A percentile compares a stretch with the other conserved stretches of the same genome.
These are phyloP conservation scores for Thunnus thynnus DNA, from an alignment of 2,113 vertebrate genomes.

Conservation along the genomic window DNA sequence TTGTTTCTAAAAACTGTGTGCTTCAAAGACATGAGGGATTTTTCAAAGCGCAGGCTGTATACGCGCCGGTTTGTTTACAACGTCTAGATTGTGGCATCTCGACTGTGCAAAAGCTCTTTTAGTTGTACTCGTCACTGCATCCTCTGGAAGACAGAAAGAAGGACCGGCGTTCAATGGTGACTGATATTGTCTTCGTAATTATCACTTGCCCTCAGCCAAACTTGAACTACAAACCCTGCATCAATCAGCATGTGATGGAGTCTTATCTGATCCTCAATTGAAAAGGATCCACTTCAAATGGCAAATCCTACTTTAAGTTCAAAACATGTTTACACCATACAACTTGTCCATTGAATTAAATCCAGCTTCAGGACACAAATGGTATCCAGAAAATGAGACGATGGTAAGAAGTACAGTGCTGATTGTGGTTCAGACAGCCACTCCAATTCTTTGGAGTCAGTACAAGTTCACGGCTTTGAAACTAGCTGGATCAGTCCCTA, in stretches of 20 bases:
- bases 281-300: background rate
- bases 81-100: constrained; percentile 11
- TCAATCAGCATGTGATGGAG: constrained; percentile 3
- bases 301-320: background rate
- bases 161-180: background rate
- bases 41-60: constrained; percentile 17
- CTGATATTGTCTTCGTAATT: background rate
- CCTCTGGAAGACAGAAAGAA: constrained; percentile 16
- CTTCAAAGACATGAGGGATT: constrained; percentile 19
- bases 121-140: background rate
- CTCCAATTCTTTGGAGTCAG: background rate
- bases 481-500: constrained; percentile 42
- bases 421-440: background rate
- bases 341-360: background rate
- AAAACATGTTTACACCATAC: background rate
- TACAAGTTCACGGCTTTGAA: constrained; percentile 69
- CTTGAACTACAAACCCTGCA: constrained; percentile 1
- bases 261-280: constrained; percentile 3
- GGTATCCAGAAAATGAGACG: no score
- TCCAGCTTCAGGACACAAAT: no score
- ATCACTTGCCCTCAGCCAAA: constrained; percentile 9
- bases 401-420: background rate
- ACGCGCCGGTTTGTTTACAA: constrained; percentile 10
- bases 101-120: background rate
- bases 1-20: constrained; percentile 47